Base-by-base conservation (phyloP, 2,797 vertebrate genomes). In the Cetoscarus ocellatus region DNA sequence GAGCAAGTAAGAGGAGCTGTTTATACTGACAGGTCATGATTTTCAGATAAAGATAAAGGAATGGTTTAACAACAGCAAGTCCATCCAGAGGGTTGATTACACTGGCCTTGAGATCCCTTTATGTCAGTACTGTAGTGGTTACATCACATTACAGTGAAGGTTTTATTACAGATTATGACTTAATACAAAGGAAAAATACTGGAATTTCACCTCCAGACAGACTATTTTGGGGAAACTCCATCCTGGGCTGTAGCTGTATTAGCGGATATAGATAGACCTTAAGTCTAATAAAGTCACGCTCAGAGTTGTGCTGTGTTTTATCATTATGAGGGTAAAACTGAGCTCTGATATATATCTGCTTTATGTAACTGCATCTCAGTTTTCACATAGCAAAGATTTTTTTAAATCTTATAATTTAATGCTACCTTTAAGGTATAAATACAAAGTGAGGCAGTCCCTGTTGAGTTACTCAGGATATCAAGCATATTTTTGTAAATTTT, bases 141-240 rank as follows among this genome's bases (percentile, higher is more conserved):
- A 39, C 7, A 7, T 62, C 48, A 51, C 12, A 18, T 47, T 10
- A 38, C 15, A 5, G 3, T 27, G 51, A 60, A 43, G 48, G 17
- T 58, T 35, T 18, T 61, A 15, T 14, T 49, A 34, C 1, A 27
- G 12, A 57, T 62, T 27, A 44, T 47, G 19, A 69, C 39, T 36
- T n/a, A 49, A 38, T 66, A 61, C 54, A 68, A 52, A 67, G 77
- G 67, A 84, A 87, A 88, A 79, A 47, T 74, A 75, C 85, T 80
- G 67, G 63, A 83, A 75, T 74, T 81, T 11, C 67, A 54, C 58
- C 52, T 80, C 35, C 17, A 52, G 62, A 67, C 13, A 42, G 69
- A 44, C 66, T 84, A 75, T 83, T 88, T 70, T 77, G 11, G 55
- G 73, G 75, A 77, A 77, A 70, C 71, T 73, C 75, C 82, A 78